Evolutionary conservation across 1,140 invertebrate genomes (phyloP), one percentile per base, ranked within the genome.

Genomic region (Aradophagus sp.): DNA sequence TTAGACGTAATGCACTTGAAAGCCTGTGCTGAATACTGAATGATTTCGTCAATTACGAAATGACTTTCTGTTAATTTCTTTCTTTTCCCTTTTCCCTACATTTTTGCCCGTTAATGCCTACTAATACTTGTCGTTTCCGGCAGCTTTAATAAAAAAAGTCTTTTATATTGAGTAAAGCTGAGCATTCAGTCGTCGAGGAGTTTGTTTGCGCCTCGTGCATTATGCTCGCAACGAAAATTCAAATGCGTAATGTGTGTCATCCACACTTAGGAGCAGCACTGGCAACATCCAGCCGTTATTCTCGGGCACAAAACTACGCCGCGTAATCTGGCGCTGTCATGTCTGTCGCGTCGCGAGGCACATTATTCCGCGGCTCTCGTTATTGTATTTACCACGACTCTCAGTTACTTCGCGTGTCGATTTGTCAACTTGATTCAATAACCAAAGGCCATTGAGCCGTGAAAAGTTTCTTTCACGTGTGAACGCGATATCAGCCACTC

Each of bases 201-300:
- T n/a, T n/a, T n/a, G n/a, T n/a, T n/a, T n/a, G n/a, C n/a, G n/a
- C n/a, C n/a, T n/a, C n/a, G n/a, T n/a, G n/a, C n/a, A n/a, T n/a
- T n/a, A n/a, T n/a, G n/a, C n/a, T n/a, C n/a, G n/a, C n/a, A n/a
- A n/a, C n/a, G n/a, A 34, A 65, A 45, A 53, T 35, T 44, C 52
- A 58, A 58, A 56, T 44, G 45, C 38, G 31, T 66, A 66, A 66
- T 66, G 39, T 66, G 38, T 66, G 62, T 66, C 62, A 66, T 50
- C 23, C 10, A 58, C 36, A 58, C 62, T 58, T 55, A 56, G 36
- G 8, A 47, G 16, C 13, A 13, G 50, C 13, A 52, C 47, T 62
- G 17, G 29, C 39, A 31, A 53, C 63, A 58, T 32, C 53, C 2
- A 66, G 44, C 62, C 39, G 16, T 19, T 39, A 26, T 50, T 23